phyloP scores from a whole-genome alignment of 2,888 invertebrate genomes.

The Oeneis ivallda region DNA sequence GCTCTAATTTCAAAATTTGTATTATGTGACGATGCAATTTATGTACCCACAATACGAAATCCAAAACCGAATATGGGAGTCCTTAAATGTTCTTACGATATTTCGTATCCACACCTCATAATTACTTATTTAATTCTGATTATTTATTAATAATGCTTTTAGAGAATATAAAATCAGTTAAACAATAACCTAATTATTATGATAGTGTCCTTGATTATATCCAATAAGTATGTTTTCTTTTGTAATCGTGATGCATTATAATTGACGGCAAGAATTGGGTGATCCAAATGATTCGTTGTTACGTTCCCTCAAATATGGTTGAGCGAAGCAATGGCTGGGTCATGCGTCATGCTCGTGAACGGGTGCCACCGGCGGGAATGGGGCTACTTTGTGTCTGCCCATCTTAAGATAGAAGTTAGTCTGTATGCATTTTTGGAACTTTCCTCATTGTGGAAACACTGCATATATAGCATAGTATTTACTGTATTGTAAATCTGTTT shows the following conservation, averaged over 20 bases:
- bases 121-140: constrained; percentile 26
- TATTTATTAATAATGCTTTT: constrained; percentile 33
- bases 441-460: too few relatives aligned
- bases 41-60: constrained; percentile 21
- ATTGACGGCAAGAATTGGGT: constrained; percentile 20
- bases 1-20: constrained; percentile 33
- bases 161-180: constrained; percentile 27
- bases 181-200: constrained; percentile 16
- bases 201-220: constrained; percentile 25
- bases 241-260: constrained; percentile 21
- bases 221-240: constrained; percentile 27
- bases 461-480: too few relatives aligned
- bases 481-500: too few relatives aligned
- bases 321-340: too few relatives aligned
- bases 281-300: too few relatives aligned
- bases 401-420: too few relatives aligned
- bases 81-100: constrained; percentile 28
- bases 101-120: constrained; percentile 18
- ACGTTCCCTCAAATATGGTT: too few relatives aligned
- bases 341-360: too few relatives aligned
- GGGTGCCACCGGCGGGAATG: too few relatives aligned
- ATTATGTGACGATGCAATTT: constrained; percentile 24
- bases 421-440: too few relatives aligned
- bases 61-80: constrained; percentile 20
- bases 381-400: too few relatives aligned